Conservation (phyloP, 1,140 invertebrate genomes). For the Chrysoperla carnea region DNA sequence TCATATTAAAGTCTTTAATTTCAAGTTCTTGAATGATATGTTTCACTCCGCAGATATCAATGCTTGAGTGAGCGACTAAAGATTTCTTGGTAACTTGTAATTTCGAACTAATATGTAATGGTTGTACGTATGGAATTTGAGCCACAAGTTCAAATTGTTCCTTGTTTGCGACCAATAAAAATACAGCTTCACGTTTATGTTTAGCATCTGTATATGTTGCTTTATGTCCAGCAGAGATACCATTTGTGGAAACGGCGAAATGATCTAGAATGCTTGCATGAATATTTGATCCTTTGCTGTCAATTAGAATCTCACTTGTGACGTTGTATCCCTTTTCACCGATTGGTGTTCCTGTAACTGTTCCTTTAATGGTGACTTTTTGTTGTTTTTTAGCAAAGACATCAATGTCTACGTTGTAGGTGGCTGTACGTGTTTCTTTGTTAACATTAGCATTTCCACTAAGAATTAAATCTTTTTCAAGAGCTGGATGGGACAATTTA, state of each 20-base stretch:
- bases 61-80: constrained; percentile 28
- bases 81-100: constrained; percentile 25
- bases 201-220: constrained; percentile 1
- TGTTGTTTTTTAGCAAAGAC: constrained; percentile 40
- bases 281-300: constrained; percentile 21
- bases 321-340: constrained; percentile 20
- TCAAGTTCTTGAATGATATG: constrained; percentile 27
- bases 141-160: constrained; percentile 25
- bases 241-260: background rate
- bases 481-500: constrained; percentile 41
- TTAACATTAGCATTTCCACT: constrained; percentile 26
- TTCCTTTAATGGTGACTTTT: constrained; percentile 28
- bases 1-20: constrained; percentile 31
- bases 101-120: constrained; percentile 27
- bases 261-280: constrained; percentile 11
- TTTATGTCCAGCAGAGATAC: background rate
- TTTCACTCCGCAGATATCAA: constrained; percentile 27
- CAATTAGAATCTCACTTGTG: constrained; percentile 2
- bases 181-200: constrained; percentile 22
- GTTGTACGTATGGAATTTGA: constrained; percentile 29
- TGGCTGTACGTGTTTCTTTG: constrained; percentile 19
- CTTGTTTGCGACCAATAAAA: constrained; percentile 23
- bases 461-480: constrained; percentile 36
- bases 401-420: constrained; percentile 34
- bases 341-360: constrained; percentile 13